Evolutionary conservation across 2,113 vertebrate species (phyloP), one percentile per base, ranked within the genome.

Genomic region (Chauna torquata): DNA sequence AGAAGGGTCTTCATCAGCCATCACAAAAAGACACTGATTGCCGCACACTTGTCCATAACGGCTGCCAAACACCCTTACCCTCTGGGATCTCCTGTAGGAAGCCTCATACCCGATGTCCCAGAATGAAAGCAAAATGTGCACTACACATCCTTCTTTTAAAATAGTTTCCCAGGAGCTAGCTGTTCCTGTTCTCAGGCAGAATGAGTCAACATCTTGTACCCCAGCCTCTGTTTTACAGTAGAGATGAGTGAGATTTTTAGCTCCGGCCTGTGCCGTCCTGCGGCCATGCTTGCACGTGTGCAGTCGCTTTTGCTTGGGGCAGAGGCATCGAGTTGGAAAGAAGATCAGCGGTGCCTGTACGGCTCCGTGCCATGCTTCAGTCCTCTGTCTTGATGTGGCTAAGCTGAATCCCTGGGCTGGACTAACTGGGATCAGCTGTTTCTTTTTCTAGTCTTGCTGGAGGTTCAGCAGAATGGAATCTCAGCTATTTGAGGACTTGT

Each of bases 381-480:
- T 72, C 90, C 87, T 91, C 65, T 45, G 82, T 85, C 91, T 95
- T 92, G 45, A 80, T 96, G 79, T 94, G 92, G 92, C 95, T 82
- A 47, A 90, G 90, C 86, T 93, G 70, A 52, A 82, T 96, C 96
- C 95, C 69, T 34, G 54, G 14, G 89, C 90, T 15, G 78, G 80
- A 42, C 94, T 96, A 75, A 96, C 59, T 94, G 84, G 85, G 82
- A 91, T 97, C 90, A 94, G 92, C 80, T 96, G 80, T 97, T 91
- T 94, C 89, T 97, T 96, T 95, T 96, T 91, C 91, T 58, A 66
- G 79, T 80, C 79, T 94, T 2, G 0, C 76, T 65, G 38, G 80
- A 94, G 57, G 91, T 88, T 94, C 70, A 95, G 82, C 79, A 95
- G 95, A 94, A 87, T 82, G 95, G 92, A 96, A 97, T 96, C 85